Percentiles rank a stretch among this genome's conserved stretches.
These are phyloP conservation scores for Orthosia gracilis DNA, from an alignment of 2,888 invertebrate species.

Conservation along the genomic window DNA sequence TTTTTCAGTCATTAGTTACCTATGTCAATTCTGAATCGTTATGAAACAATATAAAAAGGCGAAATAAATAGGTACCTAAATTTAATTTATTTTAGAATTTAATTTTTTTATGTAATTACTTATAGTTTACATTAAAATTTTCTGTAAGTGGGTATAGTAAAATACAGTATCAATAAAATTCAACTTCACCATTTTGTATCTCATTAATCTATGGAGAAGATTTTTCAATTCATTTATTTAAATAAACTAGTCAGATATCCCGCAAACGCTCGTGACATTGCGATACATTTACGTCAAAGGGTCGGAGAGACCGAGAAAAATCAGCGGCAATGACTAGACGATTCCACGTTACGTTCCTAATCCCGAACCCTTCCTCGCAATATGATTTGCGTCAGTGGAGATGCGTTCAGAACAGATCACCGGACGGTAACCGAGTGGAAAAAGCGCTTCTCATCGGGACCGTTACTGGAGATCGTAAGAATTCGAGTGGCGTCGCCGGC, in stretches of 20 bases:
- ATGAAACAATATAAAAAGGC: not conserved
- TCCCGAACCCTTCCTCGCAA: constrained; percentile 89
- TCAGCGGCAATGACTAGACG: constrained; percentile 87
- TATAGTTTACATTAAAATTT: too few relatives aligned
- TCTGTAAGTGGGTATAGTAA: not conserved
- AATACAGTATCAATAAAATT: not conserved
- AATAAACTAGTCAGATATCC: constrained; percentile 56
- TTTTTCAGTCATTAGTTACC: not conserved
- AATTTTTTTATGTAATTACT: too few relatives aligned
- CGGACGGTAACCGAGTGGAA: constrained; percentile 90
- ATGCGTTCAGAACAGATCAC: constrained; percentile 90
- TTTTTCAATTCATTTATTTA: constrained; percentile 33
- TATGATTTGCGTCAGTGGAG: constrained; percentile 91
- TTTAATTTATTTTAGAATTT: not conserved
- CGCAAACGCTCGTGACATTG: constrained; percentile 70
- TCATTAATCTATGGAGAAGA: not conserved
- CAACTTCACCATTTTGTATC: not conserved
- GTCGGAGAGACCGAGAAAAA: constrained; percentile 79
- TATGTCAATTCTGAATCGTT: not conserved
- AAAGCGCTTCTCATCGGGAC: constrained; percentile 89
- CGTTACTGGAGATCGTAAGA: constrained; percentile 78
- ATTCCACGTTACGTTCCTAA: constrained; percentile 82
- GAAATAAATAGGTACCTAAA: not conserved
- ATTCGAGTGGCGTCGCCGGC: constrained; percentile 79
- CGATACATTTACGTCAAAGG: constrained; percentile 67